Base-by-base conservation (phyloP, 2,888 invertebrate genomes). In the Athrips mouffetella region DNA sequence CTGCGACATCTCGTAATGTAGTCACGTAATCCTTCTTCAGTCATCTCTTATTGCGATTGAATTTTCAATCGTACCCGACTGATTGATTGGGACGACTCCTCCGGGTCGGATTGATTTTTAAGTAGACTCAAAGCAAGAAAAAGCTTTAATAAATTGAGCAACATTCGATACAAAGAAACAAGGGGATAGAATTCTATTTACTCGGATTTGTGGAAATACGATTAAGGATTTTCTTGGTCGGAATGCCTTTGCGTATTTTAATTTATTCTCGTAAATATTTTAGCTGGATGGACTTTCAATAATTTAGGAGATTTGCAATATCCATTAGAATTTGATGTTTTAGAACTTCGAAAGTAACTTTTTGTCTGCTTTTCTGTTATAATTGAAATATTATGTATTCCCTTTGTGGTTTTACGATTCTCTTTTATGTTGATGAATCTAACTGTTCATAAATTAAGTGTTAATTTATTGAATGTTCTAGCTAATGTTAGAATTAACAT, bases 21-120 rank as follows among this genome's bases (percentile, higher is more conserved):
- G 79, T 82, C 77, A 76, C 80, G 83, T 84, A 82, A 81, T 78
- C 78, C 77, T 77, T 73, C 76, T 73, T 65, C 72, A 73, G 74
- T 78, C 78, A 76, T 80, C 73, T 78, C 73, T 74, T 80, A 77
- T 78, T 79, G 67, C 70, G 70, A 83, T 76, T 79, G 82, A 84
- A 84, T 77, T 80, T 80, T 80, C 82, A 84, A 84, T 79, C 69
- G 76, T 70, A 21, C 72, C 76, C 70, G 70, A 2, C 21, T 80
- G 84, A 86, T 85, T 86, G 85, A 87, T 86, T 78, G 82, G 76
- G 81, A 75, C 75, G 79, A 73, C 69, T 70, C 69, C 70, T 65
- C 53, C 61, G 63, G 70, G 64, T 73, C 57, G 74, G 72, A 80
- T 80, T 78, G 85, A 78, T 76, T 80, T 76, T 78, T 79, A 82